Base-by-base conservation (phyloP, 2,113 vertebrate species). In the Platysternon megacephalum region DNA sequence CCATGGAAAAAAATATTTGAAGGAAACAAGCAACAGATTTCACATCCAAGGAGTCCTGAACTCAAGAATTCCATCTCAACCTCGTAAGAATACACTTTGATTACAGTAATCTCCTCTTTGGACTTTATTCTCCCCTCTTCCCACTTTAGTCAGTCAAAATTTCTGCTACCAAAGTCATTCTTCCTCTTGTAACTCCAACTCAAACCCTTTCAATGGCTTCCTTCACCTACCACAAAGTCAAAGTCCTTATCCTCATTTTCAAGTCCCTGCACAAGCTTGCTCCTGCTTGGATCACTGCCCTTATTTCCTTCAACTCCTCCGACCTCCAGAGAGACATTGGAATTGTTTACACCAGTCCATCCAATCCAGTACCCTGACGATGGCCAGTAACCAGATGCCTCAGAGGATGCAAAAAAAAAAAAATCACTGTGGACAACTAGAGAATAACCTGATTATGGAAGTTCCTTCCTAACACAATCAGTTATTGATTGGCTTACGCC, bases 401-500 rank as follows among this genome's bases (percentile, higher is more conserved):
- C 9, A 39, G 35, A 72, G 35, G n/a, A 72, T 72, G 19, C 58
- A 58, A 29, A 14, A 39, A 61, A 16, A 35, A 65, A 61, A 2
- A 14, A 35, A 80, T 51, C 29, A 2, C 2, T 49, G 24, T 0
- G n/a, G 48, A 53, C 35, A 74, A 2, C 32, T 14, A 11, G 1
- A 0, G 9, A 78, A 32, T 1, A 55, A 39, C 48, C 19, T 72
- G 65, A 72, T 72, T 28, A 22, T 32, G 29, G 1, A 28, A 89
- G 65, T 39, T 72, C 65, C 65, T 72, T 72, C n/a, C 2, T 2
- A 89, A 74, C 49, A 44, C 49, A n/a, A 46, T 19, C 6, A 17
- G 2, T 11, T 8, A 49, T 0, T 39, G 22, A 32, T 21, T 44
- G 21, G 32, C 0, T 3, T 22, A 11, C 8, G 8, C 8, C 84